Conservation (phyloP, 92 coral and sea anemone species). For the Hydrozoanthus gracilis region DNA sequence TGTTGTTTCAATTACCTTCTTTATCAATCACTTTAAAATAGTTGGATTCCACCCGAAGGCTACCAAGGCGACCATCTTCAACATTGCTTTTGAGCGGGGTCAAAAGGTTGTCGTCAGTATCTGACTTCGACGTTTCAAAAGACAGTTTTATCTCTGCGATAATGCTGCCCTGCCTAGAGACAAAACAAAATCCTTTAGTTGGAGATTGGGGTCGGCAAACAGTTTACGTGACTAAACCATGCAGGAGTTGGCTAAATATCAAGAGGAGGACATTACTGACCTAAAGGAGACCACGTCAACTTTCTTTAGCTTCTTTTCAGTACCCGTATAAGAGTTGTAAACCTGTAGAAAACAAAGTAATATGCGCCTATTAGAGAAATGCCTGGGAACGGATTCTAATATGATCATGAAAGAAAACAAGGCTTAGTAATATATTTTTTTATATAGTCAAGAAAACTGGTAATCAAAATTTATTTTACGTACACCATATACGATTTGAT, state of each 20-base stretch:
- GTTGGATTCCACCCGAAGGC: not conserved
- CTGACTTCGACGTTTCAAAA: conserved; percentile 4
- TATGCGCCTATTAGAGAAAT: no score
- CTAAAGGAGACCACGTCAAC: not conserved
- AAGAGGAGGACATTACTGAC: not conserved
- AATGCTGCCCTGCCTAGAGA: conserved; percentile 17
- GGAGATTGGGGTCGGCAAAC: not conserved
- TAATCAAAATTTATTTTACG: no score
- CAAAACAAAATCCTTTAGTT: not conserved
- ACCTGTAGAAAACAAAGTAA: not conserved
- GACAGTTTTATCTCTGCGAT: not conserved
- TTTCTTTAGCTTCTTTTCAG: not conserved
- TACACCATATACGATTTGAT: no score
- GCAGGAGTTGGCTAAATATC: not conserved
- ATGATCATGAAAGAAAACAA: no score
- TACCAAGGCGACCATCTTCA: conserved; percentile 19
- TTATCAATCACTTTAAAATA: conserved; percentile 3
- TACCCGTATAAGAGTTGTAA: not conserved
- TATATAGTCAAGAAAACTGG: no score
- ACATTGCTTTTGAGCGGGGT: not conserved
- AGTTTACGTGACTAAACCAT: not conserved
- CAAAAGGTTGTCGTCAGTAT: not conserved
- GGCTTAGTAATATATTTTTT: no score
- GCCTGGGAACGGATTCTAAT: no score
- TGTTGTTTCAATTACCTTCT: not conserved